Evolutionary conservation across 1,140 invertebrate genomes (phyloP), one percentile per base, ranked within the genome.

Genomic region (Rhopalosiphum maidis): DNA sequence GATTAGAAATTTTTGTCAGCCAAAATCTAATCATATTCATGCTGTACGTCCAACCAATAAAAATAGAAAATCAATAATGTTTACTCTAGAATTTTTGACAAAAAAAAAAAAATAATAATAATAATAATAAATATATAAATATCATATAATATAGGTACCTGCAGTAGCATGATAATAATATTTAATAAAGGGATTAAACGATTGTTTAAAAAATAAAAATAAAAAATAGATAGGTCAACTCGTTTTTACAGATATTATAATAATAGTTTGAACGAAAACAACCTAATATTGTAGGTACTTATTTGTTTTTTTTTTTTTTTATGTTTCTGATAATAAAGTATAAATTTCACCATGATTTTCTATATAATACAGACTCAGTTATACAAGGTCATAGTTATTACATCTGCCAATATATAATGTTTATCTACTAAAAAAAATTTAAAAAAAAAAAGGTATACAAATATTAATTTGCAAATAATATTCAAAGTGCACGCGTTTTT

Each of bases 241-340:
- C 88, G n/a, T 55, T 89, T 89, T 89, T 51, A 89, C 88, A 35
- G n/a, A 25, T 11, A 55, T 89, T 55, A 89, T 54, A 54, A 48
- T 87, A 46, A 89, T 89, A 89, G 85, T 54, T 25, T 51, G 15
- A 51, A 89, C 60, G 5, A 77, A 77, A 77, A 77, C 4, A 77
- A 77, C n/a, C 60, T 77, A n/a, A 77, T 77, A 18, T 18, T 77
- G 9, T n/a, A 77, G 60, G n/a, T 35, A 48, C 51, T 54, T n/a
- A n/a, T n/a, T 11, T 89, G 55, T 89, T 89, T 55, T 54, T 54
- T 89, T 25, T 89, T 89, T 55, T 55, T 54, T 54, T 89, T 25
- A 35, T 55, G 51, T 89, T 55, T 89, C 51, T 55, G 88, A 55
- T 54, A 54, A 89, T 55, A 55, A 37, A 89, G 8, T 55, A 51